phyloP scores from a whole-genome alignment of 2,888 invertebrate species.

The Hylaea fasciaria region DNA sequence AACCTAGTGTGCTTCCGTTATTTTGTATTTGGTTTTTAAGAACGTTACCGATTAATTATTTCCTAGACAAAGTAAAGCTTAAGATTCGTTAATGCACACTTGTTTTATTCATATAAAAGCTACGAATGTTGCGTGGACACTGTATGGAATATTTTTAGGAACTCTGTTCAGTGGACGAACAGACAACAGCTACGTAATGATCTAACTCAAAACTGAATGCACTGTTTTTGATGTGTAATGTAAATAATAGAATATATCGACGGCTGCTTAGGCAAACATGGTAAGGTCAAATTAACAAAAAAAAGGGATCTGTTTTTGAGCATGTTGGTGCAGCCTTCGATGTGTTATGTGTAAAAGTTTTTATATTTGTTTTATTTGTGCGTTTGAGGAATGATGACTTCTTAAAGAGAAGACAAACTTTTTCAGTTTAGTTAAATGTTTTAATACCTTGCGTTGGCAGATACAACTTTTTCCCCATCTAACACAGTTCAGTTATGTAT shows the following conservation, averaged over 20 bases:
- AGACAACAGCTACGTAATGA: conserved; percentile 46
- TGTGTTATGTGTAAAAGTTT: background rate
- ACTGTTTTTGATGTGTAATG: conserved; percentile 45
- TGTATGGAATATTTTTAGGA: conserved; percentile 55
- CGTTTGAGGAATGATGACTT: no score
- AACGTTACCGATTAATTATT: no score
- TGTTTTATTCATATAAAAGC: conserved; percentile 54
- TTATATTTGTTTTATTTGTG: background rate
- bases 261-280: conserved; percentile 9
- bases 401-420: no score
- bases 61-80: no score
- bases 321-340: no score
- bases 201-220: conserved; percentile 61
- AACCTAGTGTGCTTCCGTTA: no score
- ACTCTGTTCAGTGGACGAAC: conserved; percentile 42
- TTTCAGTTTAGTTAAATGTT: no score
- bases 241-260: conserved; percentile 56
- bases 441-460: no score
- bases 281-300: background rate
- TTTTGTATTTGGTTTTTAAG: no score
- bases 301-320: background rate
- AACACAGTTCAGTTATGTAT: no score
- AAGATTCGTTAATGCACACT: conserved; percentile 58
- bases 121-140: conserved; percentile 82
- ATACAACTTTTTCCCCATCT: no score